Percentiles rank a stretch among this genome's conserved stretches.
phyloP scores from a whole-genome alignment of 2,797 vertebrate genomes.

The Capromys pilorides region DNA sequence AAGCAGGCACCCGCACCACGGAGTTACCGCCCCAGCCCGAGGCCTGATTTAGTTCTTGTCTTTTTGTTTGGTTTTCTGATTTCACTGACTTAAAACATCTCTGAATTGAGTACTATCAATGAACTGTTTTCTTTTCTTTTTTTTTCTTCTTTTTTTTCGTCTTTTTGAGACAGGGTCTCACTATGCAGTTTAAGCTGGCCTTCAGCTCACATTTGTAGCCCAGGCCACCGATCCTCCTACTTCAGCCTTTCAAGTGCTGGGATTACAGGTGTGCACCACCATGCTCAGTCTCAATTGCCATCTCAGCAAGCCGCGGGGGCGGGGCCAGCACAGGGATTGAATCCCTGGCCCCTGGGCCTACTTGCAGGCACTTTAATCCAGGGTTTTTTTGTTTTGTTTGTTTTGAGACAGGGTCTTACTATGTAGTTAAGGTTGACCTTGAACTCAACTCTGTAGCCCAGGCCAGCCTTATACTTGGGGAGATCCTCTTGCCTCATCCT shows the following conservation, averaged over 20 bases:
- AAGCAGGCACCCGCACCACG: too few relatives aligned
- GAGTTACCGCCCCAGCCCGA: not conserved
- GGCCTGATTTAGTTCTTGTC: not conserved
- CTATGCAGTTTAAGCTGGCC: not conserved
- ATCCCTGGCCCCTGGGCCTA: too few relatives aligned
- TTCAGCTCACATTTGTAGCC: not conserved
- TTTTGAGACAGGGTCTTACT: not conserved
- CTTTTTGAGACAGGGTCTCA: not conserved
- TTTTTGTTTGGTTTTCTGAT: not conserved
- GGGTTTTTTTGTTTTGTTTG: not conserved
- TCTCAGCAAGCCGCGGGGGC: too few relatives aligned
- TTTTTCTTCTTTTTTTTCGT: not conserved
- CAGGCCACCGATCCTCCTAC: not conserved
- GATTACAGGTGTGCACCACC: not conserved
- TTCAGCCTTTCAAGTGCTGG: not conserved
- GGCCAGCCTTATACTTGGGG: not conserved
- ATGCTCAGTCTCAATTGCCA: too few relatives aligned
- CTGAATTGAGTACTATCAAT: not conserved
- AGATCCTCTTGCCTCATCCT: not conserved
- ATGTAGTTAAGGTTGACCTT: not conserved
- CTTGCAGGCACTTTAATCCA: too few relatives aligned
- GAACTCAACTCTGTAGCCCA: not conserved
- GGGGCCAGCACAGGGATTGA: too few relatives aligned
- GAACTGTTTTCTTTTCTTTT: not conserved
- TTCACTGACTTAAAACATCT: constrained; percentile 35